phyloP scores from a whole-genome alignment of 1,140 invertebrate species.

The Drosophila lowei region DNA sequence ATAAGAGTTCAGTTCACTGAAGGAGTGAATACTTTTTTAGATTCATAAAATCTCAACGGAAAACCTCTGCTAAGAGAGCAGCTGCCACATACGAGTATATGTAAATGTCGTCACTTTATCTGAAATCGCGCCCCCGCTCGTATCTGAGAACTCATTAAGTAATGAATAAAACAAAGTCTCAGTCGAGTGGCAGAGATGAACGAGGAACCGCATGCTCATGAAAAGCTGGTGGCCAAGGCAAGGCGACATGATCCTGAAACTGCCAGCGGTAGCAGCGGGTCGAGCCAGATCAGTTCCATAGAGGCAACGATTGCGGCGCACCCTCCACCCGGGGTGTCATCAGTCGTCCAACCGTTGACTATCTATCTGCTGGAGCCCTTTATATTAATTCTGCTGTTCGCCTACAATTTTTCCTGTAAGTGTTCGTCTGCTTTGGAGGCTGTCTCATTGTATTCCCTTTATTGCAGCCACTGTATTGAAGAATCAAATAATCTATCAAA shows the following conservation, averaged over 20 bases:
- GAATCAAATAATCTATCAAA: constrained; percentile 85
- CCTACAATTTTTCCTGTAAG: constrained; percentile 79
- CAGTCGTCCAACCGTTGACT: neutral
- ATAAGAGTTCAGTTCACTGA: neutral
- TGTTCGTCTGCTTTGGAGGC: neutral
- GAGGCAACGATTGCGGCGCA: neutral
- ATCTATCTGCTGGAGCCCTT: constrained; percentile 70
- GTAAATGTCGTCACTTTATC: constrained; percentile 51
- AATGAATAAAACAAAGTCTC: constrained; percentile 23
- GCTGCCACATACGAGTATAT: constrained; percentile 10
- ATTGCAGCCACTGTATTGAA: constrained; percentile 84
- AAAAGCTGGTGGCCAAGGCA: constrained; percentile 53
- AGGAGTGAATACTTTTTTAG: constrained; percentile 22
- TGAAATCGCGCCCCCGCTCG: constrained; percentile 25
- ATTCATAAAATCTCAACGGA: constrained; percentile 17
- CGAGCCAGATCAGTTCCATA: neutral
- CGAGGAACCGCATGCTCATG: constrained; percentile 61
- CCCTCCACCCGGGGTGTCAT: neutral
- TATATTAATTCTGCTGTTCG: constrained; percentile 70
- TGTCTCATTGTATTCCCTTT: neutral
- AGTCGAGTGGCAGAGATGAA: constrained; percentile 51
- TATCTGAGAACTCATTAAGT: constrained; percentile 3
- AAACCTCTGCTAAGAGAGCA: constrained; percentile 39
- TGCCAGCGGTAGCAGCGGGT: constrained; percentile 25
- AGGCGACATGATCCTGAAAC: constrained; percentile 8